Evolutionary conservation across 1,140 invertebrate species (phyloP), one percentile per base, ranked within the genome.

Genomic region (Caenorhabditis latens): DNA sequence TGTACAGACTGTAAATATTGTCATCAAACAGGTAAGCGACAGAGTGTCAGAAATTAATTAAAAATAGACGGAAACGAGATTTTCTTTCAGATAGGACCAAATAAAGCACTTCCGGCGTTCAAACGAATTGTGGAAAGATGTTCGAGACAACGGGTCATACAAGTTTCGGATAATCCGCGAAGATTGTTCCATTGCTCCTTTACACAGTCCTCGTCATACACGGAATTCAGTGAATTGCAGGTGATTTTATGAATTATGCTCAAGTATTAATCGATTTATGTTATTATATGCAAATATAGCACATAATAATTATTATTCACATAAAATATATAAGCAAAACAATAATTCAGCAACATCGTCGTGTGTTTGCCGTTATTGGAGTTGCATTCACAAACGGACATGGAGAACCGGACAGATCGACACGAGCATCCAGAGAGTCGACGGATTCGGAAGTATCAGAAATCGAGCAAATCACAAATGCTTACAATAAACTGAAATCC

Each of bases 191-290:
- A 86, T 53, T 83, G 90, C 5, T 87, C 85, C 21, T 91, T 91
- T 71, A 79, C 91, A 55, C 71, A 79, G 32, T 88, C 90, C 19
- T 67, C 85, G 13, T 87, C 86, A 14, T 87, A 90, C 67, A 71
- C 75, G 5, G 88, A 90, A 84, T 91, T 91, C 75, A 88, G 90
- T 46, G 91, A 92, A 42, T 87, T 91, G 48, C 91, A 91, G 82
- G 90, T 89, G 61, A 61, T 42, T 79, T 58, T 88, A 48, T 63
- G 21, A 63, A 53, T 71, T 84, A n/a, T 58, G 57, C 57, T 58
- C 14, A n/a, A 58, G 14, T 11, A 21, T 63, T 63, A 7, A 32
- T 32, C 32, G 32, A 32, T 32, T 32, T 2, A 32, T 32, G 32
- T 32, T 32, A 2, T 53, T 6, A 11, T 16, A 53, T 14, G 3